phyloP scores from a whole-genome alignment of 2,797 vertebrate species.

The Bradypus variegatus region DNA sequence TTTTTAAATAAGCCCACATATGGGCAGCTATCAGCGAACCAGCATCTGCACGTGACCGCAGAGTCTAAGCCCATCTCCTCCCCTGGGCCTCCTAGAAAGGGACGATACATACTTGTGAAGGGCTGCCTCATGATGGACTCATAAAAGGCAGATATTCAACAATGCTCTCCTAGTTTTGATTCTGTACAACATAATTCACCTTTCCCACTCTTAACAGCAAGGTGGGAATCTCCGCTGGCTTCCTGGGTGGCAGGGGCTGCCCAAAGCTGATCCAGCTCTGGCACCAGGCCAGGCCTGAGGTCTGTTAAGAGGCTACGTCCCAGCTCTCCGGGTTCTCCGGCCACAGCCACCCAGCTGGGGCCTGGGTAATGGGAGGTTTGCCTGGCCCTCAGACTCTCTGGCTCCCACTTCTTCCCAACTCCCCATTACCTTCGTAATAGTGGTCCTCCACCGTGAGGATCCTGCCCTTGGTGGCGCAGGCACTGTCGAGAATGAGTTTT shows the following conservation, averaged over 20 bases:
- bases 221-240: not conserved
- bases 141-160: not conserved
- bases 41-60: not conserved
- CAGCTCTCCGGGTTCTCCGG: not conserved
- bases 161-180: not conserved
- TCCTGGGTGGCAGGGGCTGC: not conserved
- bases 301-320: not conserved
- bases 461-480: constrained; percentile 86
- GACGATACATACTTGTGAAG: not conserved
- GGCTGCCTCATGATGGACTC: not conserved
- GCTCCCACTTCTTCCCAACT: not conserved
- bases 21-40: not conserved
- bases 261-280: not conserved
- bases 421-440: constrained; percentile 86
- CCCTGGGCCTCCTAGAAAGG: not conserved
- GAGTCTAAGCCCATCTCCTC: not conserved
- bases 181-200: not conserved
- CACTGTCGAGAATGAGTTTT: constrained; percentile 87
- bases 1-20: not conserved
- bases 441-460: constrained; percentile 95
- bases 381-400: not conserved
- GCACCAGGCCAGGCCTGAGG: not conserved
- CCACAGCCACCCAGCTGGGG: not conserved
- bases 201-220: not conserved
- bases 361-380: not conserved